phyloP scores from a whole-genome alignment of 2,113 vertebrate species.

The Neotoma lepida region DNA sequence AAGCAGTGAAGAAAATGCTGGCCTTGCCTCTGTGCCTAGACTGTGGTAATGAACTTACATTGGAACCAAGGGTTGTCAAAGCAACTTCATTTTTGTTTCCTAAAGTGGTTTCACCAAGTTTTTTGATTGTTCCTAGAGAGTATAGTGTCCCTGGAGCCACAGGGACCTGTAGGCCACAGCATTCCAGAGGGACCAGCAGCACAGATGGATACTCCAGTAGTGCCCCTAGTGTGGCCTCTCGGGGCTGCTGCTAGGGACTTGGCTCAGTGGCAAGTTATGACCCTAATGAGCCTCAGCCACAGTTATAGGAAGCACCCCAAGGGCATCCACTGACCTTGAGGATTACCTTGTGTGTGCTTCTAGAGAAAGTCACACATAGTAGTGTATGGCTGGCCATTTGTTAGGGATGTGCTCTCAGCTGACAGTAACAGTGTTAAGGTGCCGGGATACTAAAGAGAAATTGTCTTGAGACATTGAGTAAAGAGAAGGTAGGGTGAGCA shows the following conservation, averaged over 20 bases:
- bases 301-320: background rate
- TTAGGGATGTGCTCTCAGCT: fast-evolving
- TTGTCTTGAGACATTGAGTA: background rate
- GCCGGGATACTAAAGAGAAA: background rate
- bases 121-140: background rate
- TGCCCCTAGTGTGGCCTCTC: no score
- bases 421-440: background rate
- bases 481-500: background rate
- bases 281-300: background rate
- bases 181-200: background rate
- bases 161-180: background rate
- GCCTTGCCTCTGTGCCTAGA: conserved; percentile 57
- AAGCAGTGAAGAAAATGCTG: conserved; percentile 63
- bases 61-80: fast-evolving
- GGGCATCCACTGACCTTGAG: background rate
- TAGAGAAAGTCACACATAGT: background rate
- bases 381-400: background rate
- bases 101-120: background rate
- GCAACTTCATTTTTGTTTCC: background rate
- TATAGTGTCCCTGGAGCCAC: fast-evolving
- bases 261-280: no score
- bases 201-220: no score
- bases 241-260: no score
- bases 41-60: conserved; percentile 79
- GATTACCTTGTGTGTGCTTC: background rate